These are phyloP conservation scores for Matsumurasca onukii DNA, from an alignment of 1,140 invertebrate genomes.

Conservation along the genomic window DNA sequence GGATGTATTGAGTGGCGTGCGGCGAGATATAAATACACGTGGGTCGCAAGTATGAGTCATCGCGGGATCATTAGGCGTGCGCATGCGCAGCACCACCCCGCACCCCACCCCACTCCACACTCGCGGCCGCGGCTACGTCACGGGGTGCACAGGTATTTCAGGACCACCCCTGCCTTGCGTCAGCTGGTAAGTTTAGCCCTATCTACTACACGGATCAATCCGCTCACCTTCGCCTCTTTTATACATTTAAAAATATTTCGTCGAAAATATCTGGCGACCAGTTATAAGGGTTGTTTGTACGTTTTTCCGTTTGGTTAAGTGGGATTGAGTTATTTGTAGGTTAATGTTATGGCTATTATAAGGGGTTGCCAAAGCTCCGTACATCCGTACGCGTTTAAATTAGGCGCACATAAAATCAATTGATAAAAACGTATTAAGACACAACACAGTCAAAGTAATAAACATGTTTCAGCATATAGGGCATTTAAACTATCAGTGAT, in stretches of 20 bases:
- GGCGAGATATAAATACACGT: neutral
- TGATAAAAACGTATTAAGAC: too few relatives aligned
- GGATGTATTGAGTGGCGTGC: neutral
- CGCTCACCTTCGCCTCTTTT: neutral
- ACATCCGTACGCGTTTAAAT: too few relatives aligned
- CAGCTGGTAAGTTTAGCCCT: conserved; percentile 14
- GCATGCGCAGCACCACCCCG: conserved; percentile 7
- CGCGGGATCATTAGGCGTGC: neutral
- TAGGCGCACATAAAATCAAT: too few relatives aligned
- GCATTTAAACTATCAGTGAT: too few relatives aligned
- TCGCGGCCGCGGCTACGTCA: neutral
- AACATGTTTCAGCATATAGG: too few relatives aligned
- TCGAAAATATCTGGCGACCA: neutral
- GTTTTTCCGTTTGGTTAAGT: too few relatives aligned
- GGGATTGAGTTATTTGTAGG: too few relatives aligned
- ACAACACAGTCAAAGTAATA: too few relatives aligned
- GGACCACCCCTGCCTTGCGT: neutral
- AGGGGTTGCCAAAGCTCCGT: too few relatives aligned
- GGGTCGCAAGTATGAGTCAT: conserved; percentile 2
- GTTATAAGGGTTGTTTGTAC: neutral
- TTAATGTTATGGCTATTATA: too few relatives aligned
- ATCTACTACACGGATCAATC: neutral
- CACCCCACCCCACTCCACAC: neutral
- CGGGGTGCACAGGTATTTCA: conserved; percentile 12
- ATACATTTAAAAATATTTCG: too few relatives aligned